Percentiles rank a stretch among this genome's conserved stretches.
Evolutionary conservation across 2,113 vertebrate species (phyloP).

Genomic region (Colaptes auratus): DNA sequence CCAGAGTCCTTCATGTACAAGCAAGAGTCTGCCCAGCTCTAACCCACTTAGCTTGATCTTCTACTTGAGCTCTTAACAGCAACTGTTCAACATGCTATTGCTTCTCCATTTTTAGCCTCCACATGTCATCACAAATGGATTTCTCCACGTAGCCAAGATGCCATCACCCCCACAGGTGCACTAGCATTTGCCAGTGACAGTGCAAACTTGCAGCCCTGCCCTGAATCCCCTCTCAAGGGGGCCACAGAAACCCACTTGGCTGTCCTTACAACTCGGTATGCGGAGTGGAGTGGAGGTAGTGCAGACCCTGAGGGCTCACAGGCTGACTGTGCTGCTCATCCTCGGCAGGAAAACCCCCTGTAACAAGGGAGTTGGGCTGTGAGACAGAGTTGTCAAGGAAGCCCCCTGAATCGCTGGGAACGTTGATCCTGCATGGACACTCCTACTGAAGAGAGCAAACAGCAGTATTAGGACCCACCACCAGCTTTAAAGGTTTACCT

Average conservation of each 20-base stretch:
- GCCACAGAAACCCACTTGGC: neutral
- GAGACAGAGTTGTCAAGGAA: constrained; percentile 87
- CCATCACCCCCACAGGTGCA: neutral
- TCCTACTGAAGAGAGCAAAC: constrained; percentile 83
- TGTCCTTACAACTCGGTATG: constrained; percentile 94
- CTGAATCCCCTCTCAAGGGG: neutral
- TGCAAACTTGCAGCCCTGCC: neutral
- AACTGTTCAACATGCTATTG: neutral
- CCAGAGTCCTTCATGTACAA: no score
- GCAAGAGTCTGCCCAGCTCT: no score
- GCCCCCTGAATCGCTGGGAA: constrained; percentile 95
- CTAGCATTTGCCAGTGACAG: neutral
- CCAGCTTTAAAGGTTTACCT: neutral
- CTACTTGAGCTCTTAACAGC: neutral
- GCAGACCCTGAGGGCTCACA: constrained; percentile 93
- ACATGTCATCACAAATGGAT: neutral
- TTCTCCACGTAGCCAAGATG: neutral
- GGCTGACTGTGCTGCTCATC: constrained; percentile 97
- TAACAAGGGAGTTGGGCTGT: constrained; percentile 88
- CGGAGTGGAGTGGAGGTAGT: constrained; percentile 97
- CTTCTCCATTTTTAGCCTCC: neutral
- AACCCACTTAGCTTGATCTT: neutral
- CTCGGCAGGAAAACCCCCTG: constrained; percentile 87
- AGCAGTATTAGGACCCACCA: constrained; percentile 52
- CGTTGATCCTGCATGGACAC: constrained; percentile 89